A percentile compares a stretch with the other conserved stretches of the same genome.
Conservation (phyloP, 2,797 vertebrate species). For the Champsocephalus gunnari region DNA sequence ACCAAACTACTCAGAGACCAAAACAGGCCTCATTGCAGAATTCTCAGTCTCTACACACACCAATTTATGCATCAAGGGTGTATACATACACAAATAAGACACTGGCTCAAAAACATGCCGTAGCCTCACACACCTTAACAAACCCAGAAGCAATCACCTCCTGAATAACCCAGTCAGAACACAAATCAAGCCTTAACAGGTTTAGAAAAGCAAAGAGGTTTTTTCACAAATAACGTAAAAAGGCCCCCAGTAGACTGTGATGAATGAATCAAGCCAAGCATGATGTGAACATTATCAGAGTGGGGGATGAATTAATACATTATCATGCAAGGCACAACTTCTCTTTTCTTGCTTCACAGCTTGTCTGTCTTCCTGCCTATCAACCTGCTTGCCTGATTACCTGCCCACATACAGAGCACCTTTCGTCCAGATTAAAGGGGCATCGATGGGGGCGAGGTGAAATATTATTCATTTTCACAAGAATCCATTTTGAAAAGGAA, state of each 20-base stretch:
- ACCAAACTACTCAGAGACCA: conserved; percentile 47
- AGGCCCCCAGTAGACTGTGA: conserved; percentile 69
- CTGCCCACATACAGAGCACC: conserved; percentile 70
- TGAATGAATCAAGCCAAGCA: conserved; percentile 78
- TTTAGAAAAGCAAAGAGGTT: conserved; percentile 65
- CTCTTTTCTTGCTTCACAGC: conserved; percentile 72
- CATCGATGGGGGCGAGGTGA: conserved; percentile 42
- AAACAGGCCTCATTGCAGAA: conserved; percentile 51
- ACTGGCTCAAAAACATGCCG: conserved; percentile 17
- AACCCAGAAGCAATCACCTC: conserved; percentile 43
- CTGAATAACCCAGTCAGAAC: conserved; percentile 62
- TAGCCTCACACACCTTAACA: conserved; percentile 37
- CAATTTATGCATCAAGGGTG: conserved; percentile 27
- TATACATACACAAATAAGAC: conserved; percentile 48
- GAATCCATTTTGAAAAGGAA: conserved; percentile 52
- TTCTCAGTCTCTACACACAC: conserved; percentile 38
- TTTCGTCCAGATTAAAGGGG: conserved; percentile 68
- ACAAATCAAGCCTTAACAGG: conserved; percentile 61
- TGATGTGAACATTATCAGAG: conserved; percentile 77
- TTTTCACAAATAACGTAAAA: conserved; percentile 72
- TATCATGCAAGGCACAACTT: conserved; percentile 75
- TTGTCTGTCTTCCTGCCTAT: conserved; percentile 71
- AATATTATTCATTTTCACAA: conserved; percentile 65
- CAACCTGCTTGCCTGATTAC: conserved; percentile 72
- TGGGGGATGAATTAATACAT: conserved; percentile 74